Percentiles rank a stretch among this genome's conserved stretches.
Conservation (phyloP, 1,140 invertebrate genomes). For the Chelonus insularis region DNA sequence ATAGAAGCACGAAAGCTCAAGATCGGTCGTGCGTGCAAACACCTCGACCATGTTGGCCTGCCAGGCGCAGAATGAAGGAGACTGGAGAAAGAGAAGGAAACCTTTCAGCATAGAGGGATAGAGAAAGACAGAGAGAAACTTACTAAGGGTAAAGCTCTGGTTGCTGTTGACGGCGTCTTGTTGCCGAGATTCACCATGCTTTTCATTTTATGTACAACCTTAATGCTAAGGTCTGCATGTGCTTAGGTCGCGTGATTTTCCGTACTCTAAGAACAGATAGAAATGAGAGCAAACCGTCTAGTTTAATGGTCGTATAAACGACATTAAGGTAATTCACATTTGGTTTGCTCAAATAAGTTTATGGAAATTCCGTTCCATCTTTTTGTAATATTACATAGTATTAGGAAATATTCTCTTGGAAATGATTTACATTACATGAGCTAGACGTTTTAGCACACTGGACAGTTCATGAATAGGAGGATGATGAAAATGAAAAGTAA, state of each 20-base stretch:
- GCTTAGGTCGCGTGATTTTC: conserved; percentile 3
- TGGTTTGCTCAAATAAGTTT: neutral
- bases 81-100: neutral
- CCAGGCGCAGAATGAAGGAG: conserved; percentile 2
- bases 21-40: conserved; percentile 19
- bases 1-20: conserved; percentile 7
- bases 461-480: no score
- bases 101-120: neutral
- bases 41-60: conserved; percentile 18
- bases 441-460: no score
- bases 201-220: neutral
- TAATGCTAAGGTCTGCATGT: neutral
- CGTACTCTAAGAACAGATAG: neutral
- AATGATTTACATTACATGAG: no score
- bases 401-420: no score
- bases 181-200: conserved; percentile 4
- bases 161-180: conserved; percentile 3
- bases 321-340: neutral
- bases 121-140: neutral
- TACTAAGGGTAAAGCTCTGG: neutral
- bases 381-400: no score
- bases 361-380: neutral
- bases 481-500: no score
- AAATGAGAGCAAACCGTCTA: neutral
- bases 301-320: conserved; percentile 1